phyloP scores from a whole-genome alignment of 1,140 invertebrate species.

The Cyclargus thomasi region DNA sequence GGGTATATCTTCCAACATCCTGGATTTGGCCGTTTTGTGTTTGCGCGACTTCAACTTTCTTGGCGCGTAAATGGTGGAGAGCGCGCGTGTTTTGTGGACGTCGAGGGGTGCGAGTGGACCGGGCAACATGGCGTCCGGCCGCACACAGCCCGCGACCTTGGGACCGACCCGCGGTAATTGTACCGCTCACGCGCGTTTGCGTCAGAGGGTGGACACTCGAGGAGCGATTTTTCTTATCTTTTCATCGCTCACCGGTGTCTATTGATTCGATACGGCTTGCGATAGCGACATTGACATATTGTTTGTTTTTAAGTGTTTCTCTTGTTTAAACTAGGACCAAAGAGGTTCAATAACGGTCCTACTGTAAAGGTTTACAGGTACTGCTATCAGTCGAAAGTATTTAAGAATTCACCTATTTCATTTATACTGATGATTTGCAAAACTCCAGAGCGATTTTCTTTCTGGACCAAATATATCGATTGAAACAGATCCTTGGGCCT shows the following conservation, averaged over 20 bases:
- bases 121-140: slow-evolving; percentile 57
- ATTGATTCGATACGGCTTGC: neutral
- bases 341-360: no score
- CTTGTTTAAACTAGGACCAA: neutral
- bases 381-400: neutral
- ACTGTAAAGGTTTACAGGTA: no score
- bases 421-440: neutral
- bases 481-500: neutral
- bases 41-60: slow-evolving; percentile 49
- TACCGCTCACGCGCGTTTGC: slow-evolving; percentile 42
- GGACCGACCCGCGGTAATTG: slow-evolving; percentile 36
- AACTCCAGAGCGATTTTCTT: neutral
- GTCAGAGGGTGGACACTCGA: slow-evolving; percentile 25
- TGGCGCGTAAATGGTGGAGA: slow-evolving; percentile 67
- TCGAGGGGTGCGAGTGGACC: slow-evolving; percentile 54
- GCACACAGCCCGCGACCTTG: slow-evolving; percentile 54
- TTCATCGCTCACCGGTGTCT: neutral
- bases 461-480: neutral
- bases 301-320: neutral
- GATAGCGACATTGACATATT: neutral
- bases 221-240: slow-evolving; percentile 10
- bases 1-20: slow-evolving; percentile 60
- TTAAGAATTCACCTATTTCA: neutral
- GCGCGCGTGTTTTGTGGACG: slow-evolving; percentile 58
- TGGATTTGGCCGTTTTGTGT: slow-evolving; percentile 54